A percentile compares a stretch with the other conserved stretches of the same genome.
These are phyloP conservation scores for Pituophis catenifer DNA, from an alignment of 2,113 vertebrate genomes.

Conservation along the genomic window DNA sequence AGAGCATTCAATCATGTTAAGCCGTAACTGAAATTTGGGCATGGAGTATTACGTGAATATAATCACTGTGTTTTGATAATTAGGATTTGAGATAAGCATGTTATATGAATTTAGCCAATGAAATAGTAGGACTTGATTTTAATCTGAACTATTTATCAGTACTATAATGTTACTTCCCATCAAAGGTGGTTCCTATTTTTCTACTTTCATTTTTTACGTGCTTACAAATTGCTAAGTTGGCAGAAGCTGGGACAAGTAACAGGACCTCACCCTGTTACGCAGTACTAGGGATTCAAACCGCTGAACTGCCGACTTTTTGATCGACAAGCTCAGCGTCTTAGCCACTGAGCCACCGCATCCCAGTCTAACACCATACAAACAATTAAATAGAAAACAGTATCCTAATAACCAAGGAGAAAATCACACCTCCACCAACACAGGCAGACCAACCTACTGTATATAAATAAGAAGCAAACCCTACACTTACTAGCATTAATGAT, in stretches of 20 bases:
- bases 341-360: too few relatives aligned
- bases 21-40: not conserved
- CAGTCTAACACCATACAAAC: not conserved
- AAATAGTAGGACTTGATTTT: not conserved
- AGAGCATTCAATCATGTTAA: not conserved
- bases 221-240: too few relatives aligned
- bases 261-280: too few relatives aligned
- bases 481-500: not conserved
- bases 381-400: not conserved
- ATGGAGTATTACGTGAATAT: not conserved
- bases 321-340: too few relatives aligned
- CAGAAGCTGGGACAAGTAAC: too few relatives aligned
- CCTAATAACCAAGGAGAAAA: not conserved
- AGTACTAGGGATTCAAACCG: too few relatives aligned
- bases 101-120: not conserved
- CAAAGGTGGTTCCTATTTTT: too few relatives aligned
- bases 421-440: not conserved
- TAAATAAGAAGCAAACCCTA: not conserved
- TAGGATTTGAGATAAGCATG: not conserved
- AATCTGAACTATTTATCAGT: not conserved
- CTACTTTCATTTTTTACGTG: too few relatives aligned
- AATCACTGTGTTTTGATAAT: not conserved
- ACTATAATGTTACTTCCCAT: not conserved
- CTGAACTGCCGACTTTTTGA: too few relatives aligned
- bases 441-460: not conserved